A percentile compares a stretch with the other conserved stretches of the same genome.
phyloP scores from a whole-genome alignment of 2,888 invertebrate genomes.

The Leptinotarsa rubiginosa region DNA sequence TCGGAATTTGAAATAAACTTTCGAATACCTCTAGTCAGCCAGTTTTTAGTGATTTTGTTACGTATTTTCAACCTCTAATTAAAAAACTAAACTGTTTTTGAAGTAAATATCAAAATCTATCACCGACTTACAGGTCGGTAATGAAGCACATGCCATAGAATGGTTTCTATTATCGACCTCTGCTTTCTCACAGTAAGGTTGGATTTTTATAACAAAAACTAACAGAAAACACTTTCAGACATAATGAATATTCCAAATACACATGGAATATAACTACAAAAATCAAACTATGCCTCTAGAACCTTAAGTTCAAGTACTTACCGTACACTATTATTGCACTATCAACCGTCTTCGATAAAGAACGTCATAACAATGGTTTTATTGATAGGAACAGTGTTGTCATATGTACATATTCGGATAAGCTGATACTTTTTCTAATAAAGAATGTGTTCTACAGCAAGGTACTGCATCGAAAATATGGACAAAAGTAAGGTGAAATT shows the following conservation, averaged over 20 bases:
- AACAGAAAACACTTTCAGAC: neutral
- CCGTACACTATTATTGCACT: slow-evolving; percentile 20
- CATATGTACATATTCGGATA: slow-evolving; percentile 20
- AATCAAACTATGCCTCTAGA: neutral
- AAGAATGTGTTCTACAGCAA: slow-evolving; percentile 11
- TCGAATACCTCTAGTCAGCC: slow-evolving; percentile 13
- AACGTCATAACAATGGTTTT: slow-evolving; percentile 16
- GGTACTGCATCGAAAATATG: slow-evolving; percentile 14
- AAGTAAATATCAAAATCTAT: slow-evolving; percentile 23
- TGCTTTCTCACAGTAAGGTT: slow-evolving; percentile 6
- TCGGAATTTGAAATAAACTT: slow-evolving; percentile 17
- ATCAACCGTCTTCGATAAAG: slow-evolving; percentile 18
- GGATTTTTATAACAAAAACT: slow-evolving; percentile 9
- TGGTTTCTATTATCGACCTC: slow-evolving; percentile 4
- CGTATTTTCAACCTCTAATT: neutral
- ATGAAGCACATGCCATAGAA: slow-evolving; percentile 21
- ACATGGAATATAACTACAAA: slow-evolving; percentile 13
- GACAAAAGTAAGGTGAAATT: slow-evolving; percentile 15
- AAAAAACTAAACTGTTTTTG: slow-evolving; percentile 3
- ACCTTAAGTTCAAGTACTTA: slow-evolving; percentile 15
- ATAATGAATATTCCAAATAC: neutral
- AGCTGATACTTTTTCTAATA: neutral
- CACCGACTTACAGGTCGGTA: slow-evolving; percentile 22
- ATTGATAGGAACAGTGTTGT: slow-evolving; percentile 18
- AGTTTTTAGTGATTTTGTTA: slow-evolving; percentile 10